phyloP scores from a whole-genome alignment of 2,888 invertebrate genomes.

The Bruchidius siliquastri region DNA sequence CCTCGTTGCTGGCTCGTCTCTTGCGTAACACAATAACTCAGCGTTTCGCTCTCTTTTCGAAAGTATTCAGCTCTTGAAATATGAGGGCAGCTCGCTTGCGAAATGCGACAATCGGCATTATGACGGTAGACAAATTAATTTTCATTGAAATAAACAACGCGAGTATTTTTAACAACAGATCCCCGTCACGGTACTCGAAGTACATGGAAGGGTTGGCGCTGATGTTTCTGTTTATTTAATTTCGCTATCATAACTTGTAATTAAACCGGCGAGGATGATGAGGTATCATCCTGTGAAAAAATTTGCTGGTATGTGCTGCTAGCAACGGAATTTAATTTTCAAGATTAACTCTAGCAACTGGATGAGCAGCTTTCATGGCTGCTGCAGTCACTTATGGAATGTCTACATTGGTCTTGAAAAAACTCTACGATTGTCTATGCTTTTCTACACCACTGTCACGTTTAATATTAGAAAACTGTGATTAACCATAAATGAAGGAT shows the following conservation, averaged over 20 bases:
- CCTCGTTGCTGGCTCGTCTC: too few species aligned
- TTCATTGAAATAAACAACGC: background rate
- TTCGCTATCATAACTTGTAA: background rate
- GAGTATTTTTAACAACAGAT: background rate
- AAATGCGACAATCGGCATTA: background rate
- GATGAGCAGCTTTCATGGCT: too few species aligned
- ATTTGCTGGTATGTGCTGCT: background rate
- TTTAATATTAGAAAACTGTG: too few species aligned
- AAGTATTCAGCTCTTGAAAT: slow-evolving; percentile 1
- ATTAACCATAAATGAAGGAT: too few species aligned
- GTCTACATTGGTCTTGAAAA: too few species aligned
- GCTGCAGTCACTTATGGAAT: too few species aligned
- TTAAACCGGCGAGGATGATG: background rate
- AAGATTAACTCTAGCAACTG: too few species aligned
- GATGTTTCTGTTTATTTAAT: background rate
- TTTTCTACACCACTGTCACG: too few species aligned
- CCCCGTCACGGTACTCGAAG: background rate
- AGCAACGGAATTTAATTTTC: background rate
- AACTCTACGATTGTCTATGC: too few species aligned
- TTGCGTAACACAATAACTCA: background rate
- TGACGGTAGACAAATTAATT: background rate
- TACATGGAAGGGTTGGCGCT: background rate
- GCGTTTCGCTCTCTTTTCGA: background rate
- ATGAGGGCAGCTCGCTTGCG: slow-evolving; percentile 1
- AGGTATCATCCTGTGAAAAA: background rate